Conservation (phyloP, 1,140 invertebrate genomes). For the Goniozus legneri region DNA sequence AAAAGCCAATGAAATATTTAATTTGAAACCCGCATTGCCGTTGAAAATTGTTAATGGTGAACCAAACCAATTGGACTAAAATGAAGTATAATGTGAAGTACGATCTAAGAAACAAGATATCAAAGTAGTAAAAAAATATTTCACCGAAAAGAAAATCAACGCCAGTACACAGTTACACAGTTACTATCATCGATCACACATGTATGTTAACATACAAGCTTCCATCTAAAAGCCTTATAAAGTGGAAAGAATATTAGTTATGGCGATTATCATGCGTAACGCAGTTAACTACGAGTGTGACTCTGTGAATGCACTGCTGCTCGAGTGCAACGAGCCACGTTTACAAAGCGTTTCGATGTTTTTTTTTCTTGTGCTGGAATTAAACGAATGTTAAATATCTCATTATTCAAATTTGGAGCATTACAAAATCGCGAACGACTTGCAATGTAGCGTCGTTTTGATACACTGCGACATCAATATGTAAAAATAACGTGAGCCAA, state of each 20-base stretch:
- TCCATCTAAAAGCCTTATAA: slow-evolving; percentile 43
- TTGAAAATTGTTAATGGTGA: no score
- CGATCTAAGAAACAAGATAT: no score
- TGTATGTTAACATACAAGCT: slow-evolving; percentile 35
- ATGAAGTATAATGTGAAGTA: no score
- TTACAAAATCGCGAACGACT: not conserved
- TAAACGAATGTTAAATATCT: no score
- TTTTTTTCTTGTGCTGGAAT: no score
- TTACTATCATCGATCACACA: no score
- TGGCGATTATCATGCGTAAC: slow-evolving; percentile 26
- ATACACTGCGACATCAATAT: not conserved
- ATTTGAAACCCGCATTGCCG: no score
- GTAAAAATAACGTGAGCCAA: not conserved
- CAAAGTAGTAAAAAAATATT: no score
- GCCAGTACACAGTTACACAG: no score
- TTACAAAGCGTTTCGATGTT: not conserved
- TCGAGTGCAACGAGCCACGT: not conserved
- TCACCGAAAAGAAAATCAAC: no score
- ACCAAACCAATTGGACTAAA: no score
- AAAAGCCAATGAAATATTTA: no score
- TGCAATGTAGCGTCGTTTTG: not conserved
- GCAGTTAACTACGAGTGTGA: slow-evolving; percentile 19
- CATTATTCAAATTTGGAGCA: not conserved
- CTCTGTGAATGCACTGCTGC: slow-evolving; percentile 11
- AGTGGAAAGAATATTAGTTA: slow-evolving; percentile 30